Evolutionary conservation across 2,113 vertebrate species (phyloP).

Genomic region (Chaetodon auriga): DNA sequence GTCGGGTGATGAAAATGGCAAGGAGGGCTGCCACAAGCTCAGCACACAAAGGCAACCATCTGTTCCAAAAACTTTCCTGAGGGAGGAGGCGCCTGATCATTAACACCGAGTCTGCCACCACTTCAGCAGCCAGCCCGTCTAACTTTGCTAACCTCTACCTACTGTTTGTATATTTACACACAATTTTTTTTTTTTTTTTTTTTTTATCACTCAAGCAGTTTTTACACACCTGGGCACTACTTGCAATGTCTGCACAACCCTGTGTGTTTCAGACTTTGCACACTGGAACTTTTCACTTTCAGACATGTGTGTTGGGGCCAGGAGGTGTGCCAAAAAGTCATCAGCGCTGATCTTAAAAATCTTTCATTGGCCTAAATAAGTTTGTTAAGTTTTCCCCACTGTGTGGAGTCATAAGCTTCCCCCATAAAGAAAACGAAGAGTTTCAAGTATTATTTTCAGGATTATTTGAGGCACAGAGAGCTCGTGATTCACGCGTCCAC

Average conservation of each 20-base stretch:
- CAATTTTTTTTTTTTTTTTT: background rate
- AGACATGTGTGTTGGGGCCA: background rate
- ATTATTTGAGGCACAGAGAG: background rate
- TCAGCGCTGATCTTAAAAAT: slow-evolving; percentile 5
- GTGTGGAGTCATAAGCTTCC: background rate
- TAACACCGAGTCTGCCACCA: slow-evolving; percentile 30
- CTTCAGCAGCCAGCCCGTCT: slow-evolving; percentile 23
- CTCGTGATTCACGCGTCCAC: background rate
- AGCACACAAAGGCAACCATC: slow-evolving; percentile 50
- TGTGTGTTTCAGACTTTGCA: slow-evolving; percentile 45
- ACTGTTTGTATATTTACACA: slow-evolving; percentile 52
- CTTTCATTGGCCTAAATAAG: slow-evolving; percentile 11
- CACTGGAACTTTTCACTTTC: slow-evolving; percentile 45
- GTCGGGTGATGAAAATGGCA: slow-evolving; percentile 38
- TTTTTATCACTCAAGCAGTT: slow-evolving; percentile 44
- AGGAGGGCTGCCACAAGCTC: slow-evolving; percentile 42
- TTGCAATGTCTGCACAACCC: slow-evolving; percentile 52
- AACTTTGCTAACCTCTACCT: slow-evolving; percentile 40
- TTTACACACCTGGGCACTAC: slow-evolving; percentile 46
- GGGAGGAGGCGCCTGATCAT: slow-evolving; percentile 34
- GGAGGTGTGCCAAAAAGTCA: background rate
- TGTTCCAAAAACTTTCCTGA: slow-evolving; percentile 45
- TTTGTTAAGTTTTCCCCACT: background rate
- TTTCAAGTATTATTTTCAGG: background rate
- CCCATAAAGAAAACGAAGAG: background rate